Evolutionary conservation across 2,888 invertebrate species (phyloP), one percentile per base, ranked within the genome.

Genomic region (Sisyra terminalis): DNA sequence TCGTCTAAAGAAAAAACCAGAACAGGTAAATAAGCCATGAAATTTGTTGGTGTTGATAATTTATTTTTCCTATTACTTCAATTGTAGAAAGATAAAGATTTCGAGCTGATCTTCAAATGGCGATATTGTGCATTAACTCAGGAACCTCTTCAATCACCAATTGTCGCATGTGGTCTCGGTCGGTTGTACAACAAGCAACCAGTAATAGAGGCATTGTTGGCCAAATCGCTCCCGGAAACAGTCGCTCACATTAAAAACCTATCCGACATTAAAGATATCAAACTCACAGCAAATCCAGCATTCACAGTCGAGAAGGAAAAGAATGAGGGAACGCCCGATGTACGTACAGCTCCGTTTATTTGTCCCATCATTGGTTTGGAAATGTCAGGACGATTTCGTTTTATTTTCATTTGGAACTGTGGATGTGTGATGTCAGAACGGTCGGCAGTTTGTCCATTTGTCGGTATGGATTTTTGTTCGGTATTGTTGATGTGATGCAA

Each of bases 361-460:
- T 98, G 98, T 57, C 96, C 97, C 15, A 78, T 97, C 16, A 85
- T 88, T 53, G 88, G 93, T 0, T 62, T 96, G 6, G 96, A 94
- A 63, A 94, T 96, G 93, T 85, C 87, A 31, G 96, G 94, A 31
- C 86, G 84, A 57, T 88, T 89, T 60, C 75, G 84, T 45, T 89
- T 89, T 55, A 70, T 83, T 10, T 86, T 80, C 44, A 59, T 87
- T 0, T 90, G 94, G 92, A 75, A 73, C 29, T 98, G 98, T 59
- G 97, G 97, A 0, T 98, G 97, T 68, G 96, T 93, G 1, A 72
- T 98, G 51, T 94, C 97, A 7, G 96, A 97, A 59, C 71, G 94
- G 47, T 93, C 96, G 0, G 2, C 61, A 92, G 86, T n/a, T n/a
- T n/a, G n/a, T n/a, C n/a, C n/a, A n/a, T n/a, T n/a, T n/a, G n/a